phyloP scores from a whole-genome alignment of 2,113 vertebrate species.

The Calyptomena viridis region DNA sequence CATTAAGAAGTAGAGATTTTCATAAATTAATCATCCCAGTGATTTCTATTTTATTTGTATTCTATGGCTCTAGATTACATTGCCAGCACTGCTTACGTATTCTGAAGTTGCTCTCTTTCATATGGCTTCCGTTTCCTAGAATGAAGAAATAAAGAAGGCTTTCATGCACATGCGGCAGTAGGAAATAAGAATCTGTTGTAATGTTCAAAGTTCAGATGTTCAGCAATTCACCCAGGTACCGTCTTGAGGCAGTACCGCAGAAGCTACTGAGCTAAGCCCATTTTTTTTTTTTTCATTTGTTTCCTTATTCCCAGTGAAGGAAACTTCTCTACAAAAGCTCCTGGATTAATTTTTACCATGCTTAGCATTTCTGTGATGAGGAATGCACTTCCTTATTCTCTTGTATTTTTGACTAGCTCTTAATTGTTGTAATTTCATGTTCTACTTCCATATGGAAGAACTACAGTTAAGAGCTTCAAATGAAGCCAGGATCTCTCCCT shows the following conservation, averaged over 20 bases:
- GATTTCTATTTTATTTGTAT: background rate
- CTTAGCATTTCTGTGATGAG: background rate
- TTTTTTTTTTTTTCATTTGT: background rate
- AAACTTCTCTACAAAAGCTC: background rate
- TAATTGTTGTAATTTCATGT: background rate
- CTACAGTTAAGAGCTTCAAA: background rate
- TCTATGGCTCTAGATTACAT: background rate
- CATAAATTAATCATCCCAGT: background rate
- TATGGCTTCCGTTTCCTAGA: background rate
- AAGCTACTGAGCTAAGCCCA: background rate
- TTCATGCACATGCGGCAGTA: background rate
- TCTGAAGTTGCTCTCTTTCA: background rate
- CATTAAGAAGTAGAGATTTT: background rate
- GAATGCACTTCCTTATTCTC: background rate
- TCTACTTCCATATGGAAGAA: background rate
- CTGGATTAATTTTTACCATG: background rate
- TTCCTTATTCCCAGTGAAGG: background rate
- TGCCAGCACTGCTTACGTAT: background rate
- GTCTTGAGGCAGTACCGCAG: background rate
- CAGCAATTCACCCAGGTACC: background rate
- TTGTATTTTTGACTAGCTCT: background rate
- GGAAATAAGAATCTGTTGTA: background rate
- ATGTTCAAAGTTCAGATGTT: background rate
- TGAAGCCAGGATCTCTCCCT: background rate
- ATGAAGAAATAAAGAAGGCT: constrained; percentile 19